Evolutionary conservation across 2,888 invertebrate genomes (phyloP), one percentile per base, ranked within the genome.

Genomic region (Phymatocera aterrima): DNA sequence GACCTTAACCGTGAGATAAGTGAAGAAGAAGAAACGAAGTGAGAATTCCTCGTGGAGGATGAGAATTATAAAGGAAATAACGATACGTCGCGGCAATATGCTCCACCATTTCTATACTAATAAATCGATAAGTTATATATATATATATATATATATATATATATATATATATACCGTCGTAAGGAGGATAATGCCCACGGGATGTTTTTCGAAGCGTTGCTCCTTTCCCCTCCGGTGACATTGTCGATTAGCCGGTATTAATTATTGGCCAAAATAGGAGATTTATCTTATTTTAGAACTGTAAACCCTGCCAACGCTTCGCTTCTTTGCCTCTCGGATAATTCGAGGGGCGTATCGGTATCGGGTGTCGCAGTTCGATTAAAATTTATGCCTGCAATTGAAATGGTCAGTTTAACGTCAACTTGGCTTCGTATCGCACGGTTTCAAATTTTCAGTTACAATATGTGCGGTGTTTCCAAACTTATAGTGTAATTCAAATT

Each of bases 301-400:
- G 12, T 72, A n/a, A n/a, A n/a, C n/a, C n/a, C n/a, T n/a, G n/a
- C n/a, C n/a, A n/a, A n/a, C n/a, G n/a, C n/a, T n/a, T n/a, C n/a
- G n/a, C n/a, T n/a, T n/a, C 51, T 51, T 79, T 78, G 80, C 80
- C 75, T 70, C n/a, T n/a, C 34, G 60, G 81, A 83, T 82, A 81
- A 82, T 79, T 80, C 79, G 80, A 80, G 83, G 83, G 84, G 84
- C 84, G 84, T 83, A 80, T 83, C 81, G 80, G 79, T 77, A 79
- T 82, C 81, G 77, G 80, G 75, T 80, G 72, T 37, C 72, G 46
- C n/a, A n/a, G n/a, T 74, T 46, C 48, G 60, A 68, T 77, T 31
- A 18, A 40, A 43, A n/a, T n/a, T n/a, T 6, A 28, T 21, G 51
- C 10, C 43, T n/a, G n/a, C 24, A n/a, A 51, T 72, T 48, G 4